A percentile compares a stretch with the other conserved stretches of the same genome.
Evolutionary conservation across 2,113 vertebrate genomes (phyloP).

Genomic region (Raphicerus campestris): DNA sequence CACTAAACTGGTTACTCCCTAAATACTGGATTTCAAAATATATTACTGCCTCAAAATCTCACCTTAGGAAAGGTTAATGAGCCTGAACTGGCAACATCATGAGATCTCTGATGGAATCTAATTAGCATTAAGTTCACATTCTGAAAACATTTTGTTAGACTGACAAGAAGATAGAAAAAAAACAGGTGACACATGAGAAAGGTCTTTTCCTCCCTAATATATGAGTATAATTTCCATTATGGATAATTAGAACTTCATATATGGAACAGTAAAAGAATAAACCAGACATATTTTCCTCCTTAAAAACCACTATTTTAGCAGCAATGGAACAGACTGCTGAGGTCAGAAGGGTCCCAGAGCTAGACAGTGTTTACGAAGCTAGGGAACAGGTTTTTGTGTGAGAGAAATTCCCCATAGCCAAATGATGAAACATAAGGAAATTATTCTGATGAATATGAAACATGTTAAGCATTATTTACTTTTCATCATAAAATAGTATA

Average conservation of each 20-base stretch:
- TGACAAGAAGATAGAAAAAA: neutral
- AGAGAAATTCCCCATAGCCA: constrained; percentile 51
- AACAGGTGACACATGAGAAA: constrained; percentile 17
- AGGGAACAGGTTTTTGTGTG: constrained; percentile 49
- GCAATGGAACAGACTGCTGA: constrained; percentile 58
- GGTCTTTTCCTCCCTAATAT: neutral
- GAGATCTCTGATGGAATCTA: neutral
- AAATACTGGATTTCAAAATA: neutral
- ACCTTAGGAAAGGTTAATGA: neutral
- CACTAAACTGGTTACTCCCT: neutral
- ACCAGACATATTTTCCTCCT: constrained; percentile 33
- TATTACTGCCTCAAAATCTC: neutral
- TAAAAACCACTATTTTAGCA: constrained; percentile 22
- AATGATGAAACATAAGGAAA: constrained; percentile 63
- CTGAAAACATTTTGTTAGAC: constrained; percentile 32
- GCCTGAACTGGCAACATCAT: neutral
- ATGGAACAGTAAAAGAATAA: neutral
- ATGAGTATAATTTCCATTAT: constrained; percentile 6
- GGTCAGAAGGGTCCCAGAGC: constrained; percentile 62
- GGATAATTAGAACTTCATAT: constrained; percentile 31
- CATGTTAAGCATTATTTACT: constrained; percentile 47
- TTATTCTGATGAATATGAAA: constrained; percentile 67
- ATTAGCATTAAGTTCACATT: neutral
- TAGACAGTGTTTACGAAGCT: constrained; percentile 51
- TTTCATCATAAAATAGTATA: constrained; percentile 37